Evolutionary conservation across 1,140 invertebrate species (phyloP).

Genomic region (Drosophila azteca): DNA sequence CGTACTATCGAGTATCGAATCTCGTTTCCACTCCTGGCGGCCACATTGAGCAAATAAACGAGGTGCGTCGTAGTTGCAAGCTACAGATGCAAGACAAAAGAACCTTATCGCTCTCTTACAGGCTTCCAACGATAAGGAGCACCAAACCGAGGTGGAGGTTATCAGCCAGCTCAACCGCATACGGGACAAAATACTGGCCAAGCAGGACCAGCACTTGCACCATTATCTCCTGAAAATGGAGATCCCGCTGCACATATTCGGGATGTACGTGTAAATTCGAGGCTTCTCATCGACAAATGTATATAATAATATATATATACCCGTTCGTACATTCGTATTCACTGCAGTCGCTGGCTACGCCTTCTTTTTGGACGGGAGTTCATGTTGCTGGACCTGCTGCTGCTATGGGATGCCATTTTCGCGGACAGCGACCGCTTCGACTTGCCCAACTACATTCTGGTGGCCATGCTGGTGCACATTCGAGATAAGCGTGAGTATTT

Average conservation of each 20-base stretch:
- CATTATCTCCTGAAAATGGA: conserved; percentile 88
- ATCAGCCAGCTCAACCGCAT: conserved; percentile 89
- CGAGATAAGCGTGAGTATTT: conserved; percentile 87
- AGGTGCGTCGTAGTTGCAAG: conserved; percentile 31
- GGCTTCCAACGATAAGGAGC: conserved; percentile 40
- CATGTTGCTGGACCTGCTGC: conserved; percentile 88
- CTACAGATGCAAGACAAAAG: conserved; percentile 5
- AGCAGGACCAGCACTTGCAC: conserved; percentile 87
- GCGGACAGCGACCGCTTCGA: conserved; percentile 88
- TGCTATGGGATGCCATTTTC: conserved; percentile 93
- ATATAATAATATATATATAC: conserved; percentile 13
- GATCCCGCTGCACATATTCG: conserved; percentile 91
- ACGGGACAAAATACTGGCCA: conserved; percentile 87
- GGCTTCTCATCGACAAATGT: background rate
- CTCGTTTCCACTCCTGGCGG: conserved; percentile 84
- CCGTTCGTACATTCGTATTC: conserved; percentile 10
- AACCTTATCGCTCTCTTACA: conserved; percentile 40
- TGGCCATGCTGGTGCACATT: conserved; percentile 90
- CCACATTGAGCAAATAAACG: conserved; percentile 59
- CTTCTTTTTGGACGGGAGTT: conserved; percentile 92
- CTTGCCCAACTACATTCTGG: conserved; percentile 90
- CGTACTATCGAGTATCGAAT: conserved; percentile 88
- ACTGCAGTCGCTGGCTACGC: conserved; percentile 90
- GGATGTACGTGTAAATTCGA: conserved; percentile 87
- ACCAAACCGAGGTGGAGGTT: conserved; percentile 86